Conservation (phyloP, 2,888 invertebrate species). For the Dolomedes plantarius region DNA sequence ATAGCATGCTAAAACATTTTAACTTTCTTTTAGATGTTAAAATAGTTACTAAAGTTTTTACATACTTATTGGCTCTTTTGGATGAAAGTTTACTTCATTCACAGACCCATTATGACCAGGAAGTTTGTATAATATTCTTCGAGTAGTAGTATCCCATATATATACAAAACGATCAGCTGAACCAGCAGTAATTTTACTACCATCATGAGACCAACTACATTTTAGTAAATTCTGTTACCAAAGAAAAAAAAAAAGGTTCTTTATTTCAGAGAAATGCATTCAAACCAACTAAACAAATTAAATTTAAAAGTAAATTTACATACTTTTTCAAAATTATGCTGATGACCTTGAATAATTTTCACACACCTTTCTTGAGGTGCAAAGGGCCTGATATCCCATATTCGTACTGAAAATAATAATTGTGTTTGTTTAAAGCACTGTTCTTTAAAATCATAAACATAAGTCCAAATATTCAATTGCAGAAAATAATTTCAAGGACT, state of each 20-base stretch:
- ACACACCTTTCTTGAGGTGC: constrained; percentile 95
- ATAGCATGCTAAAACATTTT: too few species aligned
- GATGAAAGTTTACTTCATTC: constrained; percentile 97
- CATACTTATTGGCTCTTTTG: constrained; percentile 89
- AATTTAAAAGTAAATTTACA: background rate
- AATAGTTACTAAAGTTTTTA: too few species aligned
- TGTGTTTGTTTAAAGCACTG: too few species aligned
- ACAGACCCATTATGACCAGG: constrained; percentile 99
- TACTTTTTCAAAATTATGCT: constrained; percentile 95
- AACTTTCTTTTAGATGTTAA: too few species aligned
- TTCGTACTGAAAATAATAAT: constrained; percentile 81
- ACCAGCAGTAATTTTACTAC: constrained; percentile 92
- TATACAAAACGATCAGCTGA: constrained; percentile 97
- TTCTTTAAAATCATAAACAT: too few species aligned
- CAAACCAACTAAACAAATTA: too few species aligned
- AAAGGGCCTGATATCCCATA: constrained; percentile 98
- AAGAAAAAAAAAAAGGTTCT: background rate
- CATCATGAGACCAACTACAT: constrained; percentile 95
- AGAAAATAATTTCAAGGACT: too few species aligned
- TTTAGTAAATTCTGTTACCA: constrained; percentile 85
- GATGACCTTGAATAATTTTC: constrained; percentile 93
- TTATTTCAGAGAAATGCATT: too few species aligned
- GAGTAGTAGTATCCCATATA: constrained; percentile 96
- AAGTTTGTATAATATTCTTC: constrained; percentile 94
- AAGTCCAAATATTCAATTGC: too few species aligned